A percentile compares a stretch with the other conserved stretches of the same genome.
Conservation (phyloP, 2,113 vertebrate genomes). For the Apus apus region DNA sequence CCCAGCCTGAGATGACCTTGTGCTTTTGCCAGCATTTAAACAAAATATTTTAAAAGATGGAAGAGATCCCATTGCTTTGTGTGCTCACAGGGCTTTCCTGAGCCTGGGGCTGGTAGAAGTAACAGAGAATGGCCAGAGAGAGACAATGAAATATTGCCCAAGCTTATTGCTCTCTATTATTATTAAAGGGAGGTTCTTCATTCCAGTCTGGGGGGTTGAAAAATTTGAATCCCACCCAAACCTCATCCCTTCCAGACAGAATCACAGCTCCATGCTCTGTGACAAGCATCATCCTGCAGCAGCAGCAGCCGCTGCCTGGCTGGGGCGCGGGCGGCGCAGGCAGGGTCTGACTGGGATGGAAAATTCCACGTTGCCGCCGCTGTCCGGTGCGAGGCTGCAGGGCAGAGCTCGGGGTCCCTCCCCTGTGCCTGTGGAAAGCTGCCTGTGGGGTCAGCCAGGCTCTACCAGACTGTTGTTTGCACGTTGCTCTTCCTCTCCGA, state of each 20-base stretch:
- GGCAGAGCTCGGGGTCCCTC: not conserved
- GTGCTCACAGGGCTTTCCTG: slow-evolving; percentile 31
- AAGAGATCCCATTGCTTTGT: slow-evolving; percentile 11
- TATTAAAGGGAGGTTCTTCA: slow-evolving; percentile 40
- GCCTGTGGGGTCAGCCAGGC: not conserved
- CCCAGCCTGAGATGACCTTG: slow-evolving; percentile 72
- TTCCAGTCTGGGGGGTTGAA: slow-evolving; percentile 33
- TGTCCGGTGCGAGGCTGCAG: not conserved
- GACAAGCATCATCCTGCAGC: not conserved
- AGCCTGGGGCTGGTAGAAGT: slow-evolving; percentile 4
- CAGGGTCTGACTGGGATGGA: slow-evolving; percentile 13
- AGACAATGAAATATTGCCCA: slow-evolving; percentile 55
- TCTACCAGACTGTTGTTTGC: not conserved
- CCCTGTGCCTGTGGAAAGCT: not conserved
- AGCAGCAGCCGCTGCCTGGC: not conserved
- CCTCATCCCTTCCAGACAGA: slow-evolving; percentile 27
- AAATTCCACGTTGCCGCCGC: slow-evolving; percentile 37
- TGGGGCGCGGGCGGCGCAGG: not conserved
- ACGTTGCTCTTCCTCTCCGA: accelerated
- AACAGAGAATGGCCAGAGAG: slow-evolving; percentile 32
- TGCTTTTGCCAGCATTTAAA: slow-evolving; percentile 67
- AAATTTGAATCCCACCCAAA: slow-evolving; percentile 50
- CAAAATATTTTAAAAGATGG: slow-evolving; percentile 52
- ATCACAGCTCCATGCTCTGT: not conserved
- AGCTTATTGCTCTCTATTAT: slow-evolving; percentile 12